A percentile compares a stretch with the other conserved stretches of the same genome.
phyloP scores from a whole-genome alignment of 2,113 vertebrate genomes.

The Pterocles burchelli region DNA sequence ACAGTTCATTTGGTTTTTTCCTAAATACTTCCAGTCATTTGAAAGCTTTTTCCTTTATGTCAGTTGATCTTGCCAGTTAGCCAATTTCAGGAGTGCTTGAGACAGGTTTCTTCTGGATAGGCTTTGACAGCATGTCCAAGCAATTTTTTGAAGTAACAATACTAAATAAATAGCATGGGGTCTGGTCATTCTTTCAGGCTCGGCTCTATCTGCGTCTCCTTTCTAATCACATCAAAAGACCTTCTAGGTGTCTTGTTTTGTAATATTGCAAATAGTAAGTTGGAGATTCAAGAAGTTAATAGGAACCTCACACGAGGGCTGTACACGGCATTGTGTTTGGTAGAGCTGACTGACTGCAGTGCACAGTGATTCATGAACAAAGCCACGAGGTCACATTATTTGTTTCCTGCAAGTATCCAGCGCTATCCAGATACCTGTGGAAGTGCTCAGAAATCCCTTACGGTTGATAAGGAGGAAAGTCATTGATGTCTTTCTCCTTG shows the following conservation, averaged over 20 bases:
- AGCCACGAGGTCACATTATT: neutral
- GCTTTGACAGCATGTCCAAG: constrained; percentile 40
- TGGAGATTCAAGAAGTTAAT: neutral
- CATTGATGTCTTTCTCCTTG: neutral
- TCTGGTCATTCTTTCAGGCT: neutral
- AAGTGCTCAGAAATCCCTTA: neutral
- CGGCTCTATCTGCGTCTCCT: neutral
- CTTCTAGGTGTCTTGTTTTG: neutral
- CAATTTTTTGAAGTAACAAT: neutral
- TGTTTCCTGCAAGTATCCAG: neutral
- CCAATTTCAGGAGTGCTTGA: neutral
- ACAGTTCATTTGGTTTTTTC: neutral
- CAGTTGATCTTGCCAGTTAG: constrained; percentile 8
- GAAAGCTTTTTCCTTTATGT: neutral
- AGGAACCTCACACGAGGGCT: neutral
- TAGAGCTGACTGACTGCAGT: neutral
- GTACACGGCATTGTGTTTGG: neutral
- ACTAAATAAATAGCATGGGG: neutral
- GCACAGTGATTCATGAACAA: neutral
- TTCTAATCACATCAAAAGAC: constrained; percentile 19
- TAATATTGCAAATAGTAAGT: neutral
- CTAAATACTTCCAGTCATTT: neutral
- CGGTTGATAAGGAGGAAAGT: neutral
- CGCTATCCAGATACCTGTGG: neutral
- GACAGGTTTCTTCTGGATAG: neutral